A percentile compares a stretch with the other conserved stretches of the same genome.
These are phyloP conservation scores for Montipora foliosa DNA, from an alignment of 64 coral and sea anemone genomes.

Conservation along the genomic window DNA sequence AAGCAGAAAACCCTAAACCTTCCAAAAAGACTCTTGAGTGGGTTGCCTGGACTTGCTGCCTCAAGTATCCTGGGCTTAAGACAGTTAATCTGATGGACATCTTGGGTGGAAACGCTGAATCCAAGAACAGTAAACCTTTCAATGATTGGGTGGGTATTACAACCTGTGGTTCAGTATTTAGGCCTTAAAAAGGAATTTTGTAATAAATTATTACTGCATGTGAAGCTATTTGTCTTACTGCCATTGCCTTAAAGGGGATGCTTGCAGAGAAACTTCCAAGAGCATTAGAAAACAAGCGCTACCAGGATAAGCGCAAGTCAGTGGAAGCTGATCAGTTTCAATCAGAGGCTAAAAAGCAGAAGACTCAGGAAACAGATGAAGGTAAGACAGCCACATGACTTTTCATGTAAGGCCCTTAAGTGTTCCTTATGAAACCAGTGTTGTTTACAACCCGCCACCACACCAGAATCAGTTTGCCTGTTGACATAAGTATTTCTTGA, in stretches of 20 bases:
- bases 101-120: slow-evolving; percentile 6
- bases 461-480: too few relatives aligned
- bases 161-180: background rate
- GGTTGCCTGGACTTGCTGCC: slow-evolving; percentile 23
- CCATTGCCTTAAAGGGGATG: background rate
- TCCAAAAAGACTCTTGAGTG: slow-evolving; percentile 29
- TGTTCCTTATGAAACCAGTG: too few relatives aligned
- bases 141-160: background rate
- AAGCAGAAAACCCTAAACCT: slow-evolving; percentile 23
- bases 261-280: background rate
- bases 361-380: background rate
- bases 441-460: too few relatives aligned
- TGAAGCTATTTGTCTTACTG: background rate
- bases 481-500: background rate
- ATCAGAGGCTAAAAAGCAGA: slow-evolving; percentile 1
- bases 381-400: too few relatives aligned
- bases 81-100: slow-evolving; percentile 3
- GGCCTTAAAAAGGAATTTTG: background rate
- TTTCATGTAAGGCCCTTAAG: too few relatives aligned
- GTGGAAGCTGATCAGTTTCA: background rate
- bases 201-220: background rate
- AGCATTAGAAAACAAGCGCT: background rate
- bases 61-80: slow-evolving; percentile 35
- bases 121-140: background rate
- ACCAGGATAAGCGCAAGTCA: background rate